phyloP scores from a whole-genome alignment of 2,888 invertebrate genomes.

The Drosophila seclusa region DNA sequence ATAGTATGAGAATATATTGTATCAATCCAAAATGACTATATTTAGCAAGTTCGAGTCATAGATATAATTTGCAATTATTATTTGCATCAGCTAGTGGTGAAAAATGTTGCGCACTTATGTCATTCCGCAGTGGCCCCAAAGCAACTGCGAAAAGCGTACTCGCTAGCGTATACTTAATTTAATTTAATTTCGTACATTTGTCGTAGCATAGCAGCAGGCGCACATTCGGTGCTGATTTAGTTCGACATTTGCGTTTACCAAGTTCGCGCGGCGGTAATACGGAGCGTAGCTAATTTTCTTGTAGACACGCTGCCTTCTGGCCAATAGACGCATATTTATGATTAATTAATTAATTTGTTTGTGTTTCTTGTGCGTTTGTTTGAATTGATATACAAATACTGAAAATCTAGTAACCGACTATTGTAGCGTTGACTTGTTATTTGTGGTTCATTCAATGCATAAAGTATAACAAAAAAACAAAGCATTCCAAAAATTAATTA shows the following conservation, averaged over 20 bases:
- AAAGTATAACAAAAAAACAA: slow-evolving; percentile 11
- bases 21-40: neutral
- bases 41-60: neutral
- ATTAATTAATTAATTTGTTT: slow-evolving; percentile 44
- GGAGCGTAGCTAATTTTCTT: slow-evolving; percentile 20
- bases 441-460: slow-evolving; percentile 68
- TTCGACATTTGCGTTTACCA: slow-evolving; percentile 62
- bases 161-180: slow-evolving; percentile 73
- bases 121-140: slow-evolving; percentile 47
- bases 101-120: slow-evolving; percentile 61
- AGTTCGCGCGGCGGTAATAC: slow-evolving; percentile 58
- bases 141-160: slow-evolving; percentile 35
- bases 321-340: slow-evolving; percentile 31
- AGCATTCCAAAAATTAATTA: slow-evolving; percentile 28
- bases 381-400: slow-evolving; percentile 26
- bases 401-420: slow-evolving; percentile 39
- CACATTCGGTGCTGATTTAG: slow-evolving; percentile 64
- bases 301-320: slow-evolving; percentile 49
- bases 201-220: slow-evolving; percentile 49
- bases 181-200: slow-evolving; percentile 66
- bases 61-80: slow-evolving; percentile 7
- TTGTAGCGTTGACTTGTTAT: slow-evolving; percentile 69
- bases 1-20: neutral
- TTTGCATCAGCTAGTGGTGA: slow-evolving; percentile 3
- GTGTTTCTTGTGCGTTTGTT: slow-evolving; percentile 56